A percentile compares a stretch with the other conserved stretches of the same genome.
phyloP scores from a whole-genome alignment of 2,113 vertebrate species.

The Tragulus kanchil region DNA sequence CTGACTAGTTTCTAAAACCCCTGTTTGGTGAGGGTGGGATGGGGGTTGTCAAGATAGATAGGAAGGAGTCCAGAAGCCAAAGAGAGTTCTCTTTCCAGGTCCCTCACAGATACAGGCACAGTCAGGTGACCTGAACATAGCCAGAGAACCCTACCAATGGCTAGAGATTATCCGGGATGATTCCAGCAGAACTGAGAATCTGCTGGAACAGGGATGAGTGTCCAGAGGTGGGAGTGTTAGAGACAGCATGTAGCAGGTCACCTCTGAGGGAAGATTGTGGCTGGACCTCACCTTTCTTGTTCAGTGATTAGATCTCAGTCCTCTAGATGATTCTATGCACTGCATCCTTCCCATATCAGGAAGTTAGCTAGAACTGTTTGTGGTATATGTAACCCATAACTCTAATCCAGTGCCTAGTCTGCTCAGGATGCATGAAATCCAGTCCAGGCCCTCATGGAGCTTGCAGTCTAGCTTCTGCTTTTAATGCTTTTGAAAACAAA shows the following conservation, averaged over 20 bases:
- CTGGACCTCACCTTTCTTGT: conserved; percentile 32
- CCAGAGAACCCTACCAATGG: neutral
- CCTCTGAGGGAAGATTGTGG: neutral
- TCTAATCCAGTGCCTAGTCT: neutral
- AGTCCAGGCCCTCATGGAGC: neutral
- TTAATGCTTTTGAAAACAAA: conserved; percentile 26
- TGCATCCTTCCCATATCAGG: neutral
- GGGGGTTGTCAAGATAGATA: neutral
- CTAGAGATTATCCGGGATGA: conserved; percentile 30
- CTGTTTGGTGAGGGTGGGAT: neutral
- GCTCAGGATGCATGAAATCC: neutral
- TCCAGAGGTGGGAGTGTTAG: conserved; percentile 29
- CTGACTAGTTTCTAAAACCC: neutral
- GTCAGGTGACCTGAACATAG: neutral
- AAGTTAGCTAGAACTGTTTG: neutral
- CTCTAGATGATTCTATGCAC: neutral
- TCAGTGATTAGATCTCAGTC: conserved; percentile 18
- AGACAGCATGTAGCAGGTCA: neutral
- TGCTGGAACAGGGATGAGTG: neutral
- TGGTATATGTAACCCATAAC: neutral
- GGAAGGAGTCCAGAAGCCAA: conserved; percentile 8
- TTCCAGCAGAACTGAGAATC: neutral
- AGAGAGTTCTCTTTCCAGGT: conserved; percentile 2
- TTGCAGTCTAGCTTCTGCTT: conserved; percentile 2
- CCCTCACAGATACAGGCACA: neutral